A percentile compares a stretch with the other conserved stretches of the same genome.
These are phyloP conservation scores for Sericinus montela DNA, from an alignment of 2,888 invertebrate genomes.

Conservation along the genomic window DNA sequence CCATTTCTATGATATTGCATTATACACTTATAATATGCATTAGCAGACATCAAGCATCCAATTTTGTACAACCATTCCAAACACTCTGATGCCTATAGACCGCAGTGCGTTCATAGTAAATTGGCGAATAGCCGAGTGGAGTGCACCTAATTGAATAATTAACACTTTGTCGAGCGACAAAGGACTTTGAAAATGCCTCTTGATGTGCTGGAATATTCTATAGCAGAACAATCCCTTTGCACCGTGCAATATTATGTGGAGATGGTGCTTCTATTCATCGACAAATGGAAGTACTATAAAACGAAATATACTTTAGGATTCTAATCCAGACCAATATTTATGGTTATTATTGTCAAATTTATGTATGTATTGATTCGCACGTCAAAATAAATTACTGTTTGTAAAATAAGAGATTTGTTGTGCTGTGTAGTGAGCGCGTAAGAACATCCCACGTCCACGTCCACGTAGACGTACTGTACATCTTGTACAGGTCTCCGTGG, in stretches of 20 bases:
- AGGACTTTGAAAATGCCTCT: conserved; percentile 18
- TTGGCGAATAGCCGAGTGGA: conserved; percentile 17
- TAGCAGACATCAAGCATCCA: not conserved
- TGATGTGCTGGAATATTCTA: conserved; percentile 18
- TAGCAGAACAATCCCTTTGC: conserved; percentile 9
- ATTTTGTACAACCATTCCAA: conserved; percentile 14
- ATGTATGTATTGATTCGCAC: too few species aligned
- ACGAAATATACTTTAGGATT: too few species aligned
- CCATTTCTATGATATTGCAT: too few species aligned
- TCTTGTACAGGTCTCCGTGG: too few species aligned
- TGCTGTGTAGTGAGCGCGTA: too few species aligned
- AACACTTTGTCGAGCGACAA: conserved; percentile 18
- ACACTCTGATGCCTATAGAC: conserved; percentile 15
- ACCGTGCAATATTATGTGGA: conserved; percentile 4
- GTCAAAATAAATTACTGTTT: too few species aligned
- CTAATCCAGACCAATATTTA: too few species aligned
- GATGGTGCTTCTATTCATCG: not conserved
- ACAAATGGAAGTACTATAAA: too few species aligned
- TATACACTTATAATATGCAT: not conserved
- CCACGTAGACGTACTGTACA: too few species aligned
- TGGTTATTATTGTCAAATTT: too few species aligned
- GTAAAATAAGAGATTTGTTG: too few species aligned
- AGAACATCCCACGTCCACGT: too few species aligned
- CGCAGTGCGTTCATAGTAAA: conserved; percentile 18
- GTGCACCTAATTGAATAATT: conserved; percentile 20